These are phyloP conservation scores for Eufriesea mexicana DNA, from an alignment of 1,140 invertebrate species.

Conservation along the genomic window DNA sequence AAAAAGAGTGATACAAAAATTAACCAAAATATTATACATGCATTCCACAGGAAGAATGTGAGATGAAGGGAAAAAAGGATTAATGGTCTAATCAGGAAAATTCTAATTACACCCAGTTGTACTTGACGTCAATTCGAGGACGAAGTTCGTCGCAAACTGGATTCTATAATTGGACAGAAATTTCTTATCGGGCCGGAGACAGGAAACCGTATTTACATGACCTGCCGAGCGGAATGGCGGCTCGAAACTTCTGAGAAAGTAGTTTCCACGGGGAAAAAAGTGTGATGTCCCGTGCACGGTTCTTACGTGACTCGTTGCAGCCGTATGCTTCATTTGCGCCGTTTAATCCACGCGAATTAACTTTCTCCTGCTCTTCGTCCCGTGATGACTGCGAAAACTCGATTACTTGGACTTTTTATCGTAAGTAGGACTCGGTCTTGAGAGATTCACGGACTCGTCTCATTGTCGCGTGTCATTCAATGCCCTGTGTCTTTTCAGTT, in stretches of 20 bases:
- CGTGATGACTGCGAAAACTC: background rate
- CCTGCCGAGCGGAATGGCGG: background rate
- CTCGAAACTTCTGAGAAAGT: background rate
- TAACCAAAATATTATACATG: no score
- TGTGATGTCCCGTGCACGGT: constrained; percentile 11
- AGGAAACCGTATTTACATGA: background rate
- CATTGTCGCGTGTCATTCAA: background rate
- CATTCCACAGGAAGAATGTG: no score
- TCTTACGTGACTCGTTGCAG: constrained; percentile 20
- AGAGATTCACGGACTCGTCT: background rate
- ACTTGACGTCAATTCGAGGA: no score
- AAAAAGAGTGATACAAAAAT: no score
- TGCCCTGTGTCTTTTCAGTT: background rate
- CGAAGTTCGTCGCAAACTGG: background rate
- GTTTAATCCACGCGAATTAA: constrained; percentile 36
- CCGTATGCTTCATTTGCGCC: constrained; percentile 10
- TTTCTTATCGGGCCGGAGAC: background rate
- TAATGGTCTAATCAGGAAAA: no score
- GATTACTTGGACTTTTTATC: background rate
- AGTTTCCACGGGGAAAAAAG: background rate
- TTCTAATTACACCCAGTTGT: no score
- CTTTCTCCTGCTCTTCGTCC: constrained; percentile 25
- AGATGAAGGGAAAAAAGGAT: no score
- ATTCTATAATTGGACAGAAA: background rate
- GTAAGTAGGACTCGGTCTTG: background rate